phyloP scores from a whole-genome alignment of 2,113 vertebrate genomes.

The Barnardius zonarius region DNA sequence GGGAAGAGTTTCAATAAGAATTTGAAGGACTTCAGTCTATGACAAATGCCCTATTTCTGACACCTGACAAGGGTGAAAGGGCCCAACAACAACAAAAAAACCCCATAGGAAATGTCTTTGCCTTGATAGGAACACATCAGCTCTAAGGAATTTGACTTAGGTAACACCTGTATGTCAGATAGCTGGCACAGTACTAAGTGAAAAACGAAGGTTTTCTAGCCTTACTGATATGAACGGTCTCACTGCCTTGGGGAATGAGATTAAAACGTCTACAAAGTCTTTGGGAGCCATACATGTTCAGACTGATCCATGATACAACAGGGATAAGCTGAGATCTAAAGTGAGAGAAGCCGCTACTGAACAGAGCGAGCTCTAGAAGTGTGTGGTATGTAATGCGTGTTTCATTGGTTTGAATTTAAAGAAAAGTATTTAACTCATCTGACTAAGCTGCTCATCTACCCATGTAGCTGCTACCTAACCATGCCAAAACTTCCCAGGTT shows the following conservation, averaged over 20 bases:
- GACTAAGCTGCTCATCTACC: neutral
- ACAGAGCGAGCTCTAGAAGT: neutral
- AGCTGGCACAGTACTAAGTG: neutral
- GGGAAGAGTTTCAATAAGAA: neutral
- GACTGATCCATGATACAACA: neutral
- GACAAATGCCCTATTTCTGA: neutral
- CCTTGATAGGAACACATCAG: neutral
- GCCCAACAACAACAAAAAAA: neutral
- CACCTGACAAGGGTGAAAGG: neutral
- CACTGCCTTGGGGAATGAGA: neutral
- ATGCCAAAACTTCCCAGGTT: neutral
- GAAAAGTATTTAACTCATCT: neutral
- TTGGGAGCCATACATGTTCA: neutral
- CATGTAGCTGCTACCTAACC: neutral
- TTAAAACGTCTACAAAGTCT: neutral
- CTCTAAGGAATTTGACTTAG: neutral
- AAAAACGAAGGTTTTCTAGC: neutral
- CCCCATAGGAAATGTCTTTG: neutral
- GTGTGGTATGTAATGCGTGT: fast-evolving
- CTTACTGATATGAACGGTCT: neutral
- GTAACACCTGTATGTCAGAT: neutral
- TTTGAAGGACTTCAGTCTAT: neutral
- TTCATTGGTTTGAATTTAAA: neutral
- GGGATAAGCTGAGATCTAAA: neutral
- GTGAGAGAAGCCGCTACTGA: neutral